These are phyloP conservation scores for Tetragonisca angustula DNA, from an alignment of 2,888 invertebrate genomes.

Conservation along the genomic window DNA sequence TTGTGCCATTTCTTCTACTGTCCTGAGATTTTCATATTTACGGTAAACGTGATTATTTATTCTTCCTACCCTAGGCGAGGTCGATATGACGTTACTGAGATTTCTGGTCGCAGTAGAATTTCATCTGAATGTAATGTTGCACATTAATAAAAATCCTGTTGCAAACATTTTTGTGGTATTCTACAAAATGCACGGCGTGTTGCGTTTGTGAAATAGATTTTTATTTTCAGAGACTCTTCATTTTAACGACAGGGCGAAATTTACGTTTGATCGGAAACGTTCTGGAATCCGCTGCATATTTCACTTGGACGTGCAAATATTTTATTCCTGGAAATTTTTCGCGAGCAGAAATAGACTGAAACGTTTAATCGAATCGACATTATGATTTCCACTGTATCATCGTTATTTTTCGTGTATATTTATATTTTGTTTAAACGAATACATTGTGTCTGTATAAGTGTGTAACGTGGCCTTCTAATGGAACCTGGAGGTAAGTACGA, in stretches of 20 bases:
- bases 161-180: no score
- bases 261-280: no score
- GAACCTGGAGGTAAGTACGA: background rate
- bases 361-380: background rate
- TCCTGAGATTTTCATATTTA: slow-evolving; percentile 27
- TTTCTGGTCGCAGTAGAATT: no score
- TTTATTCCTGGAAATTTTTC: background rate
- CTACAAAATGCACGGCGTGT: no score
- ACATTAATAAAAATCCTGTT: no score
- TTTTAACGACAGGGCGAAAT: no score
- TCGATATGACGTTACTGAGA: background rate
- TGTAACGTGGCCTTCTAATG: no score
- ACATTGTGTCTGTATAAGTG: background rate
- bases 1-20: slow-evolving; percentile 24
- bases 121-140: no score
- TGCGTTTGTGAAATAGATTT: no score
- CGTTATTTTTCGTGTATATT: background rate
- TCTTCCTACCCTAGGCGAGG: background rate
- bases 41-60: slow-evolving; percentile 29
- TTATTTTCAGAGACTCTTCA: no score
- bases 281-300: background rate
- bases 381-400: background rate
- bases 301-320: background rate
- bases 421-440: background rate
- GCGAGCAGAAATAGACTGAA: background rate